Evolutionary conservation across 2,113 vertebrate species (phyloP).

Genomic region (Spermophilus dauricus): DNA sequence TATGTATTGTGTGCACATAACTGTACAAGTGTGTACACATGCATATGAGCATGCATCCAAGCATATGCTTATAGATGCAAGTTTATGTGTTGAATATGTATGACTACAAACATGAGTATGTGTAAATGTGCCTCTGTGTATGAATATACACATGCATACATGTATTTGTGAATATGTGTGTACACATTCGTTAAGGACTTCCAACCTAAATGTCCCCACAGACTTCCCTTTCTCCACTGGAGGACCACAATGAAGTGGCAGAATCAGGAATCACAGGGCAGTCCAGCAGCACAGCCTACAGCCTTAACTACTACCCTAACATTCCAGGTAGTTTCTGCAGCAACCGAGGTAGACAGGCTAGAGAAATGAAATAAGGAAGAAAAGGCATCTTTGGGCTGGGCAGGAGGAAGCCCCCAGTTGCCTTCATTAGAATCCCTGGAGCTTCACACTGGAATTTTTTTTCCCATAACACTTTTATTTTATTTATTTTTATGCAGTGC

Average conservation of each 20-base stretch:
- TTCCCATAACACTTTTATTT: no score
- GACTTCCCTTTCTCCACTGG: conserved; percentile 25
- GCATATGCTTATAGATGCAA: accelerated
- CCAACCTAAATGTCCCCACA: background rate
- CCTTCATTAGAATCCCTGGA: background rate
- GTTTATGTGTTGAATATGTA: background rate
- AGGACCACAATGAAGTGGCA: background rate
- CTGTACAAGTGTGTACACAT: background rate
- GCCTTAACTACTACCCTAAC: background rate
- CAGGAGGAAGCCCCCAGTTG: background rate
- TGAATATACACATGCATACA: background rate
- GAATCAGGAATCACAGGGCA: background rate
- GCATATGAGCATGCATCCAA: background rate
- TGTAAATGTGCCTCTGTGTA: no score
- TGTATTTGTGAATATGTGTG: no score
- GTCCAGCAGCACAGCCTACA: background rate
- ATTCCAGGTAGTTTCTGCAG: background rate
- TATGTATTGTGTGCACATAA: background rate
- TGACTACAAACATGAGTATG: background rate
- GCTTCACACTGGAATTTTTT: background rate
- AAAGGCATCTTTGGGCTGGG: background rate
- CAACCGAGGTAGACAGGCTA: background rate
- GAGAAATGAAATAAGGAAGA: background rate
- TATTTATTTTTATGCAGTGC: no score
- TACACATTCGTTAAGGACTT: no score